These are phyloP conservation scores for Drosophila cracens DNA, from an alignment of 2,888 invertebrate species.

Conservation along the genomic window DNA sequence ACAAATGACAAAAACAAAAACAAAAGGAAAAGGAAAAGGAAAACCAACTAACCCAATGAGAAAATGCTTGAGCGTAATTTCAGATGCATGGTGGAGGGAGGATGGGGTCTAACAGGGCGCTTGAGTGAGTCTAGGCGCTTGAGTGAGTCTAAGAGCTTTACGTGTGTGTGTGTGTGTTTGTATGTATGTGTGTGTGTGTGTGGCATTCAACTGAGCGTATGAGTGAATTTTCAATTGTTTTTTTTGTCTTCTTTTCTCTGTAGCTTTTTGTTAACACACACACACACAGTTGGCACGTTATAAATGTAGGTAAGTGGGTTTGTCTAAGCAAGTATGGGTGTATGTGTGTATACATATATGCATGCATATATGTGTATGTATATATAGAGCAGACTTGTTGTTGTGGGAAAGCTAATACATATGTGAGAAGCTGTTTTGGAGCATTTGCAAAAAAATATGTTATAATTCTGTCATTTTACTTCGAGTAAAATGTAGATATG, in stretches of 20 bases:
- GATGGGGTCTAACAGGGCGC: constrained; percentile 7
- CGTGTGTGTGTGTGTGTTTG: constrained; percentile 58
- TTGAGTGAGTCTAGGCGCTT: constrained; percentile 67
- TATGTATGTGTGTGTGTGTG: constrained; percentile 54
- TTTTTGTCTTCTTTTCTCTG: constrained; percentile 32
- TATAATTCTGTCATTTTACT: background rate
- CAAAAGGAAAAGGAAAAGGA: constrained; percentile 17
- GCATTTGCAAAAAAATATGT: background rate
- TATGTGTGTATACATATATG: constrained; percentile 14
- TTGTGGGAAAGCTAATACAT: constrained; percentile 32
- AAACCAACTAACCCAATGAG: constrained; percentile 26
- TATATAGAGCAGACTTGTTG: constrained; percentile 67
- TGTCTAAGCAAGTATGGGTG: constrained; percentile 24
- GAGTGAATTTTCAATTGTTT: constrained; percentile 54
- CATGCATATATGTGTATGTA: constrained; percentile 21
- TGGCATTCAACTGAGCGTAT: constrained; percentile 39
- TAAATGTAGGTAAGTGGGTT: constrained; percentile 71
- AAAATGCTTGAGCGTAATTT: constrained; percentile 22
- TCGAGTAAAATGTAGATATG: background rate
- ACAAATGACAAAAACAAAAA: constrained; percentile 21
- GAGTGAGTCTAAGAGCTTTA: constrained; percentile 65
- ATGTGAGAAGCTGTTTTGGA: background rate
- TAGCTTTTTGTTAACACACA: constrained; percentile 52
- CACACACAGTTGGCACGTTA: constrained; percentile 67
- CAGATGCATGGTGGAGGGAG: background rate